phyloP scores from a whole-genome alignment of 2,797 vertebrate species.

The Distichodus sexfasciatus region DNA sequence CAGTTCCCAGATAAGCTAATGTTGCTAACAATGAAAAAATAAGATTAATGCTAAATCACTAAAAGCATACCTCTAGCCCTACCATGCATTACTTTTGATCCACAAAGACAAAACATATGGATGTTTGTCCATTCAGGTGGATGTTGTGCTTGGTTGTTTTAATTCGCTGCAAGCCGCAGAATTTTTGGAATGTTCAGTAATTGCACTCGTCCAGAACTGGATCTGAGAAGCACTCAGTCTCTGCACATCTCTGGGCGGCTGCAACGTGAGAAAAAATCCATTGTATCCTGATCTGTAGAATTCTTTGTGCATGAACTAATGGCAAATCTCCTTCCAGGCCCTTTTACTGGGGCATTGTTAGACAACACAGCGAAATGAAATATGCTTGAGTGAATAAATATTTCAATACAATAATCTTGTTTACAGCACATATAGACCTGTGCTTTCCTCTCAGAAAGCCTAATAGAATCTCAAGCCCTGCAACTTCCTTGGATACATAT shows the following conservation, averaged over 20 bases:
- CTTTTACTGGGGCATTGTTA: background rate
- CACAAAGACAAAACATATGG: too few species aligned
- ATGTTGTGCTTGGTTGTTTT: too few species aligned
- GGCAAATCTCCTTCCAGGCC: background rate
- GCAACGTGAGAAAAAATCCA: too few species aligned
- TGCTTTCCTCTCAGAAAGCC: background rate
- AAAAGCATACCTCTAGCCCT: too few species aligned
- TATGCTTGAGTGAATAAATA: background rate
- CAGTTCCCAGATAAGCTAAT: too few species aligned
- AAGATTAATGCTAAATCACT: too few species aligned
- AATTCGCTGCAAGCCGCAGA: too few species aligned
- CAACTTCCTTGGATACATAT: background rate
- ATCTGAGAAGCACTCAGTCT: background rate
- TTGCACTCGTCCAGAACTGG: background rate
- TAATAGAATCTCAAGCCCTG: background rate
- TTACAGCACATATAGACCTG: background rate
- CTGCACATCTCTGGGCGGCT: background rate
- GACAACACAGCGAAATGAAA: conserved; percentile 2
- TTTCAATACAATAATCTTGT: conserved; percentile 10
- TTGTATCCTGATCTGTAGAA: too few species aligned
- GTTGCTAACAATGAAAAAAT: too few species aligned
- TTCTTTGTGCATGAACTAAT: background rate
- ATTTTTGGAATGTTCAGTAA: background rate
- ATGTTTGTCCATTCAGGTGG: too few species aligned
- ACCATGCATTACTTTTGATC: too few species aligned